These are phyloP conservation scores for Xerus rutilus DNA, from an alignment of 2,797 vertebrate species.

Conservation along the genomic window DNA sequence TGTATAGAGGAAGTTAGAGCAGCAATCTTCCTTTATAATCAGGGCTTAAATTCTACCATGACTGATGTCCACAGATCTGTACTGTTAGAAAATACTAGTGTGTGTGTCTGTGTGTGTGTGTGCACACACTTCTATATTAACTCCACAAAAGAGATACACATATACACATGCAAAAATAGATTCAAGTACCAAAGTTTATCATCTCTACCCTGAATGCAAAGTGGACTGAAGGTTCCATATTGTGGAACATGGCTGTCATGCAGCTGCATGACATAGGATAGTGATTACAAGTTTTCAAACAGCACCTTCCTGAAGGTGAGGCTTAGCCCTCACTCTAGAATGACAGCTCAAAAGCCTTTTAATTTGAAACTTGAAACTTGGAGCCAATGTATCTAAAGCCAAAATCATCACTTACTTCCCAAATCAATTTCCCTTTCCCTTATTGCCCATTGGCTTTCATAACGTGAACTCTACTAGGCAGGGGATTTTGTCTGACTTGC, in stretches of 20 bases:
- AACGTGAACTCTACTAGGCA: not conserved
- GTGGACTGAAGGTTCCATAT: not conserved
- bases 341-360: conserved; percentile 16
- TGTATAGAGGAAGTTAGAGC: not conserved
- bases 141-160: not conserved
- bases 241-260: not conserved
- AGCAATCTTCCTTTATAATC: not conserved
- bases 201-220: not conserved
- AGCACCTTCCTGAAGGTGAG: not conserved
- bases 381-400: not conserved
- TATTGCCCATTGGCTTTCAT: not conserved
- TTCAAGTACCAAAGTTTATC: conserved; percentile 3
- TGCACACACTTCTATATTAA: not conserved
- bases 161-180: not conserved
- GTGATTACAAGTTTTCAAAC: not conserved
- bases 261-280: not conserved
- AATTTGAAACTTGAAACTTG: conserved; percentile 27
- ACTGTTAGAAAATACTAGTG: not conserved
- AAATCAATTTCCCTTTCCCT: not conserved
- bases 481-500: not conserved
- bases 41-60: not conserved
- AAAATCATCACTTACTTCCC: not conserved
- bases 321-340: conserved; percentile 36
- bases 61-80: not conserved
- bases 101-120: not conserved